Evolutionary conservation across 2,888 invertebrate genomes (phyloP).

Genomic region (Ichneumon xanthorius): DNA sequence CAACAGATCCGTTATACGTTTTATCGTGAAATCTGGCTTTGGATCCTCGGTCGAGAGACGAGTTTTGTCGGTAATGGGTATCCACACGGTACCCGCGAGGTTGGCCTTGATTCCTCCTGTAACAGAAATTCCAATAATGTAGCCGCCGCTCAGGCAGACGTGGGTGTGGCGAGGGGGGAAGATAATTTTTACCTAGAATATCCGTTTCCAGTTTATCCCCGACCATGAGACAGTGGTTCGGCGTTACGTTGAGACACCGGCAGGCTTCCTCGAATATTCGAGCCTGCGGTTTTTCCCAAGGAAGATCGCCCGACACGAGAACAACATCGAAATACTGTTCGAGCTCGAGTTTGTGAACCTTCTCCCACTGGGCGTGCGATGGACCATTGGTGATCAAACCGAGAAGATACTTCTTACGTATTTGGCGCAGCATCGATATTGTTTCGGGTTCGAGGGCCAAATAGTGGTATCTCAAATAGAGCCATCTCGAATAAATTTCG

Average conservation of each 20-base stretch:
- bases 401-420: slow-evolving; percentile 91
- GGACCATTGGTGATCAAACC: slow-evolving; percentile 95
- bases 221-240: slow-evolving; percentile 93
- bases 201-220: slow-evolving; percentile 96
- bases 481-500: slow-evolving; percentile 92
- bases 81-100: slow-evolving; percentile 93
- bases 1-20: slow-evolving; percentile 88
- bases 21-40: slow-evolving; percentile 89
- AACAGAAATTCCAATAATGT: slow-evolving; percentile 54
- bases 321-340: slow-evolving; percentile 92
- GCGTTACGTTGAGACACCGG: slow-evolving; percentile 90
- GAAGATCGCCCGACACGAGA: slow-evolving; percentile 93
- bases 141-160: too few relatives aligned
- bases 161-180: neutral
- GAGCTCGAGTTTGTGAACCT: slow-evolving; percentile 90
- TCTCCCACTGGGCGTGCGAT: slow-evolving; percentile 95
- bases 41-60: slow-evolving; percentile 83
- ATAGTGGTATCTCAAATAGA: slow-evolving; percentile 92
- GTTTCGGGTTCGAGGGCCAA: slow-evolving; percentile 90
- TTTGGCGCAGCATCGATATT: slow-evolving; percentile 88
- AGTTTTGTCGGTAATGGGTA: slow-evolving; percentile 86
- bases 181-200: slow-evolving; percentile 86
- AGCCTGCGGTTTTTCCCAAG: slow-evolving; percentile 94
- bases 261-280: slow-evolving; percentile 94
- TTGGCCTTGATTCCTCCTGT: slow-evolving; percentile 91